Percentiles rank a stretch among this genome's conserved stretches.
These are phyloP conservation scores for Rotaria magnacalcarata DNA, from an alignment of 2,888 invertebrate species.

Conservation along the genomic window DNA sequence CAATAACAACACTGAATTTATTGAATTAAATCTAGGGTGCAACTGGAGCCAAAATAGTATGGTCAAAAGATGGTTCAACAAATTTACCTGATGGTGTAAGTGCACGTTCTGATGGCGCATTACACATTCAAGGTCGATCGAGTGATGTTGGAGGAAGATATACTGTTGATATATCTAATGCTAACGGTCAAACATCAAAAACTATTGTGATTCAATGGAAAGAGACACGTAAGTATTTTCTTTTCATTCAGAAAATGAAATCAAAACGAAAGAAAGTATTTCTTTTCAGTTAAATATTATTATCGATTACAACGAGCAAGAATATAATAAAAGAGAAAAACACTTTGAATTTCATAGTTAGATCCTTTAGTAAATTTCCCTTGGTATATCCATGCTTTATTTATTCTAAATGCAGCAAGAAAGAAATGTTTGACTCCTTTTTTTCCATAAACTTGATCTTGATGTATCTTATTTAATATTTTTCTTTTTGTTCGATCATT, in stretches of 20 bases:
- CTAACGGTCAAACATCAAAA: background rate
- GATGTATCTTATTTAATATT: background rate
- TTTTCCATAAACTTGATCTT: background rate
- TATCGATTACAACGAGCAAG: background rate
- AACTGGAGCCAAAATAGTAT: background rate
- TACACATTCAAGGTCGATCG: background rate
- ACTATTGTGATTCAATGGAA: background rate
- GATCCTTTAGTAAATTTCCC: background rate
- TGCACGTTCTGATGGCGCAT: background rate
- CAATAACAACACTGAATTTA: background rate
- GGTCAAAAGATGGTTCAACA: constrained; percentile 21
- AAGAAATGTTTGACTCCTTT: background rate
- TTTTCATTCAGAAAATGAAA: background rate
- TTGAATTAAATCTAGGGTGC: background rate
- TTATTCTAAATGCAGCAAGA: background rate
- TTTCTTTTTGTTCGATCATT: background rate
- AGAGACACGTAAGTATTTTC: background rate
- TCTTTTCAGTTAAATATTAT: background rate
- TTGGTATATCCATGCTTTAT: background rate
- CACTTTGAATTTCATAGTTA: background rate
- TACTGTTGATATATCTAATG: background rate
- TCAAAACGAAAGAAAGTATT: background rate
- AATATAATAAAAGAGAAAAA: background rate
- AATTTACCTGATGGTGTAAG: background rate
- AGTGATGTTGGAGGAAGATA: background rate